These are phyloP conservation scores for Lithodes maja DNA, from an alignment of 2,888 invertebrate genomes.

Conservation along the genomic window DNA sequence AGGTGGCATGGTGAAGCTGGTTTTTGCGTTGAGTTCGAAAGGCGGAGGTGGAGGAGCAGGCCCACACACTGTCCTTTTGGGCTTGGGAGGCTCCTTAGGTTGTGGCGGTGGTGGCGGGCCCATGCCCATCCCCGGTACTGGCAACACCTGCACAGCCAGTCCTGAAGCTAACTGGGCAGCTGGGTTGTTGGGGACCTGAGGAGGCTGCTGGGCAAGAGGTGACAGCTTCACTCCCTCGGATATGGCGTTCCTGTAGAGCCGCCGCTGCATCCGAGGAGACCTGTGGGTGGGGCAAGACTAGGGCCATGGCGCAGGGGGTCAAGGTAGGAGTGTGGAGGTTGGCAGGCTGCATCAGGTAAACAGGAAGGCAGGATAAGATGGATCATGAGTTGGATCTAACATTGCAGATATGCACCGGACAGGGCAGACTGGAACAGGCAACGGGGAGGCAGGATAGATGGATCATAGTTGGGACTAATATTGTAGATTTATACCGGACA, in stretches of 20 bases:
- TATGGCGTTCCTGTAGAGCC: conserved; percentile 69
- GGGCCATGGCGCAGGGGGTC: conserved; percentile 18
- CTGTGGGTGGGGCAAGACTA: conserved; percentile 64
- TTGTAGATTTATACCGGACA: neutral
- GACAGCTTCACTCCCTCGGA: conserved; percentile 70
- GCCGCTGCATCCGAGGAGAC: conserved; percentile 71
- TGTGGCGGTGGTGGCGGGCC: conserved; percentile 55
- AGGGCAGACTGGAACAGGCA: neutral
- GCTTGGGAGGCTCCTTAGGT: conserved; percentile 66
- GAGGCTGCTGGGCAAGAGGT: conserved; percentile 66
- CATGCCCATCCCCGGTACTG: conserved; percentile 69
- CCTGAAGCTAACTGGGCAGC: conserved; percentile 46
- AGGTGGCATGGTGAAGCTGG: conserved; percentile 37
- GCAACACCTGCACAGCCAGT: conserved; percentile 65
- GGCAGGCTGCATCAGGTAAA: conserved; percentile 10
- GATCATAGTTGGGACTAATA: neutral
- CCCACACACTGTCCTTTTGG: conserved; percentile 66
- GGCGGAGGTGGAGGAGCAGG: conserved; percentile 70
- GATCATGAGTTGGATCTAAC: too few relatives aligned
- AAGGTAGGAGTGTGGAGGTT: conserved; percentile 9
- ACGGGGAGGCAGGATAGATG: neutral
- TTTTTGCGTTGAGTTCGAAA: conserved; percentile 51
- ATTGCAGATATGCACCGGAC: too few relatives aligned
- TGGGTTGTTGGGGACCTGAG: conserved; percentile 34
- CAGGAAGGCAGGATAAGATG: neutral